Base-by-base conservation (phyloP, 2,888 invertebrate genomes). In the Aricia artaxerxes region DNA sequence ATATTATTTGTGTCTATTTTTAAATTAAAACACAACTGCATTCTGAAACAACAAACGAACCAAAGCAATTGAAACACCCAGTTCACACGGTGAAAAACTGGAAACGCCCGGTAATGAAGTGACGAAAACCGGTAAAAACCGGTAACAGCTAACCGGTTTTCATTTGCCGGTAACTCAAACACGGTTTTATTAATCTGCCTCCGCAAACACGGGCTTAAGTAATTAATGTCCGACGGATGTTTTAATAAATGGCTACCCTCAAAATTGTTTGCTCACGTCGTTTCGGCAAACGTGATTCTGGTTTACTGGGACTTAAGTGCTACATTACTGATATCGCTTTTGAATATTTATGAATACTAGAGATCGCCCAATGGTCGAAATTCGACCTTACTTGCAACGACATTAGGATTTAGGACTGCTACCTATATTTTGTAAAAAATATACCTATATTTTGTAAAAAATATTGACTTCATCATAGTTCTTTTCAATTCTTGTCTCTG, bases 221-320 rank as follows among this genome's bases (percentile, higher is more conserved):
- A 87, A 87, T 87, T 86, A 87, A 86, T 85, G 86, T 86, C 84
- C 86, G 85, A 85, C 86, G 84, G 84, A 87, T 86, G 87, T 87
- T 87, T 87, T 87, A 86, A 87, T 87, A 87, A 86, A 84, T 85
- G 83, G 84, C 84, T 81, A 82, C 83, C 82, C 85, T 82, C 83
- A 81, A 82, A 83, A 83, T 82, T 85, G 85, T 84, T 84, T 85
- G 85, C 83, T 82, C 83, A 81, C 83, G 81, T 80, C 83, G 82
- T 81, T 83, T 81, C 81, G 83, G 84, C 84, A 82, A 85, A 83
- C 83, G 83, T 84, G 82, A 81, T 82, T 81, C 78, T 80, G 78
- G 78, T 78, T 80, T 72, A 78, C 75, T 72, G 44, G 81, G 81
- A 78, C 80, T 77, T 79, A 79, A 76, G 82, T 79, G 79, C 80